phyloP scores from a whole-genome alignment of 2,113 vertebrate species.

The Glaucomys volans region DNA sequence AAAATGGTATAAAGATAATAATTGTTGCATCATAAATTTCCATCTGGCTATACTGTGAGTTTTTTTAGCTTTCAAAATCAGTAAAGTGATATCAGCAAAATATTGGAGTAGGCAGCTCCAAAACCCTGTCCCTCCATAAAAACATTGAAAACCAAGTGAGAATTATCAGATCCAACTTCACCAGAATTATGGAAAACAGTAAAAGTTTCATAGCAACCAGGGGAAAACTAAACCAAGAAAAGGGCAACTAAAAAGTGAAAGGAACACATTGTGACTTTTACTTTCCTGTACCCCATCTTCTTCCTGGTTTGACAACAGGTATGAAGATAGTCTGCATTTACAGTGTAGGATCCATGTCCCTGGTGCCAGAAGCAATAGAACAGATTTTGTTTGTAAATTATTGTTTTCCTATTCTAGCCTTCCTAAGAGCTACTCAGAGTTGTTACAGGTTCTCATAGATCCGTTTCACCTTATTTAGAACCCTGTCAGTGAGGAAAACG shows the following conservation, averaged over 20 bases:
- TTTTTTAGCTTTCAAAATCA: slow-evolving; percentile 49
- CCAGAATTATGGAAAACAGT: background rate
- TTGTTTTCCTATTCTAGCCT: background rate
- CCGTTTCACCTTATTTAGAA: background rate
- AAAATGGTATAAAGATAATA: slow-evolving; percentile 37
- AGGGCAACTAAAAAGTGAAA: background rate
- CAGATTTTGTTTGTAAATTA: background rate
- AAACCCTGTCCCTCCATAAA: background rate
- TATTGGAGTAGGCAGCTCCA: background rate
- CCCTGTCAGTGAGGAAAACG: background rate
- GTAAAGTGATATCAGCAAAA: background rate
- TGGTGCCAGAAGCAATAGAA: background rate
- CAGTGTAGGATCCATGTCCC: background rate
- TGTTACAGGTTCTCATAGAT: background rate
- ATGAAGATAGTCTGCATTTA: background rate
- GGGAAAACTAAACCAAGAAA: background rate
- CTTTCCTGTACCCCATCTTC: background rate
- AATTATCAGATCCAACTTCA: background rate
- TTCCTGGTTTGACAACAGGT: background rate
- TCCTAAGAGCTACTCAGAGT: background rate
- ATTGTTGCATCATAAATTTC: background rate
- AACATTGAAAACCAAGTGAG: slow-evolving; percentile 15
- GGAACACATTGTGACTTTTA: background rate
- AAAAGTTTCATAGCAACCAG: background rate
- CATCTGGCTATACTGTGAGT: background rate